Base-by-base conservation (phyloP, 2,888 invertebrate genomes). In the Lochmaea crataegi region DNA sequence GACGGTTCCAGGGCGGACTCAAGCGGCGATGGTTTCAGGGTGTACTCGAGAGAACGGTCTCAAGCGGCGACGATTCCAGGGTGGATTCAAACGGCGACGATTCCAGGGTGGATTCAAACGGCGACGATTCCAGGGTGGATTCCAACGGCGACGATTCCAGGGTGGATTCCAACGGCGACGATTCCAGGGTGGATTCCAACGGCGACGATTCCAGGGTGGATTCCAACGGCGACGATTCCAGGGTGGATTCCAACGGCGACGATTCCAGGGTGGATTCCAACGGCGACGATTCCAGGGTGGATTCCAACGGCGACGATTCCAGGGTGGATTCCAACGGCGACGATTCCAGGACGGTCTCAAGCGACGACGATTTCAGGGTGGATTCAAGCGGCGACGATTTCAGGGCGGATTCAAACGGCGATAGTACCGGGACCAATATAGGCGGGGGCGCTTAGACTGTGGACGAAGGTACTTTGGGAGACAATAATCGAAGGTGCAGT, bases 21-120 rank as follows among this genome's bases (percentile, higher is more conserved):
- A 32, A 32, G 32, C 32, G 22, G 22, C n/a, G 41, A 56, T 42
- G 58, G 11, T 32, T 53, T 12, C 7, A n/a, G 5, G 32, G n/a
- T n/a, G n/a, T n/a, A n/a, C n/a, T n/a, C 7, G 32, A n/a, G 7
- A 1, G 0, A 32, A 10, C 9, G 60, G 57, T 48, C 45, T 38
- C 7, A 38, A 65, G 65, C 18, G 56, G 51, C 41, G 41, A 60
- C 32, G n/a, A 38, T 38, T 57, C 10, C 56, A 18, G 32, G 26
- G 51, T 18, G 68, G 53, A n/a, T 12, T 60, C 51, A 41, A 68
- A 42, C 7, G 41, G 56, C 42, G 10, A 65, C 57, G 32, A 1
- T 38, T 38, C 32, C 32, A 7, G 32, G 32, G 32, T 7, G 7
- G 32, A 0, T 7, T 32, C 32, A 32, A 32, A 7, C 32, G 22